Conservation (phyloP, 2,113 vertebrate species). For the Ciconia maguari region DNA sequence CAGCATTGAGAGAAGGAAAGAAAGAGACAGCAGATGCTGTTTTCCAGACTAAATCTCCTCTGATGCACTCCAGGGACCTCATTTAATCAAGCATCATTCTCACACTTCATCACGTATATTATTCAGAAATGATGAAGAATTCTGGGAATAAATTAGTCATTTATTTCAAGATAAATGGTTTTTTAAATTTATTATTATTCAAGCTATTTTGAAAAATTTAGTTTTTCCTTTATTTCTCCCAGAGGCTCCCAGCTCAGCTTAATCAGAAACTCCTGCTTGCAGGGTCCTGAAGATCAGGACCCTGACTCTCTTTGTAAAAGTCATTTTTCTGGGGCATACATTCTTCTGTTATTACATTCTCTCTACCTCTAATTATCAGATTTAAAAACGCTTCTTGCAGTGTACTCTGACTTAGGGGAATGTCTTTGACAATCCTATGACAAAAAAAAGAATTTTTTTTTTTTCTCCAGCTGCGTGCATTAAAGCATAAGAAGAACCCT, state of each 20-base stretch:
- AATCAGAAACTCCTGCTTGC: neutral
- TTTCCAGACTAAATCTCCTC: constrained; percentile 65
- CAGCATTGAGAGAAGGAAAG: constrained; percentile 6
- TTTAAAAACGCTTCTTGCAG: neutral
- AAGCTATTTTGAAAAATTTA: constrained; percentile 29
- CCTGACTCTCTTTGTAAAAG: neutral
- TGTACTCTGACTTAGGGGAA: neutral
- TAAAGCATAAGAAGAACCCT: neutral
- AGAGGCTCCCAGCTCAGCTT: neutral
- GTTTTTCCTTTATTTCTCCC: constrained; percentile 9
- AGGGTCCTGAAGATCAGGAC: neutral
- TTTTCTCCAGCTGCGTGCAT: neutral
- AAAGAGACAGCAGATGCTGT: constrained; percentile 65
- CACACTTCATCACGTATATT: constrained; percentile 67
- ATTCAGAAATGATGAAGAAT: constrained; percentile 69
- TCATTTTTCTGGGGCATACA: neutral
- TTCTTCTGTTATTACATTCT: neutral
- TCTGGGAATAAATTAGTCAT: constrained; percentile 62
- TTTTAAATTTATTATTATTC: constrained; percentile 52
- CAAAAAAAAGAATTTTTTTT: neutral
- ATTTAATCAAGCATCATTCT: constrained; percentile 72
- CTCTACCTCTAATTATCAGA: neutral
- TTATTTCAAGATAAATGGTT: constrained; percentile 49
- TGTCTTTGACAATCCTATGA: neutral
- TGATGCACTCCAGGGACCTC: constrained; percentile 60